phyloP scores from a whole-genome alignment of 2,888 invertebrate genomes.

The Sarcophaga rosellei region DNA sequence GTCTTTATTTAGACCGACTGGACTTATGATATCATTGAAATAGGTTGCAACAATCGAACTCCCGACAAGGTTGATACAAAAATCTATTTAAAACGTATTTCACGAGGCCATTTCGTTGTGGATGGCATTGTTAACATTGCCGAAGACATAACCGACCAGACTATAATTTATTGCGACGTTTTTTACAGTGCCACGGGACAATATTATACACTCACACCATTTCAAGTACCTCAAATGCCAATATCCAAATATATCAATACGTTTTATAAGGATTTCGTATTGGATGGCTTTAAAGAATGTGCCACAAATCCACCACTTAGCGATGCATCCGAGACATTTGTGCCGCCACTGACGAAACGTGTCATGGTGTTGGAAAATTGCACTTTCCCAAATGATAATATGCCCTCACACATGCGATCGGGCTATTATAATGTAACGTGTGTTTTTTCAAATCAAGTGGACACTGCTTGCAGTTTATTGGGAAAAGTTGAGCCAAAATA shows the following conservation, averaged over 20 bases:
- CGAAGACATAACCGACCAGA: not conserved
- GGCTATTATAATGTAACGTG: not conserved
- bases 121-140: not conserved
- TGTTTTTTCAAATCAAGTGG: too few species aligned
- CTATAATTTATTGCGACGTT: not conserved
- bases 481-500: too few species aligned
- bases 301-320: rapidly evolving
- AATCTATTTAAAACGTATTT: not conserved
- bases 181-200: not conserved
- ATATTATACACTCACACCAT: not conserved
- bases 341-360: not conserved
- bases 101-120: not conserved
- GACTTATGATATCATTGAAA: too few species aligned
- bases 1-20: too few species aligned
- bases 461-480: too few species aligned
- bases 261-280: not conserved
- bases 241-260: not conserved
- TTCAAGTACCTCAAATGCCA: not conserved
- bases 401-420: not conserved
- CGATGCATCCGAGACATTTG: not conserved
- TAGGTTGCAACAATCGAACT: too few species aligned
- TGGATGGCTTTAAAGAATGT: not conserved
- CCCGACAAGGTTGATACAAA: not conserved
- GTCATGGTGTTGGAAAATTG: not conserved
- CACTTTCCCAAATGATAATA: not conserved